Evolutionary conservation across 2,888 invertebrate species (phyloP).

Genomic region (Dichetophora obliterata): DNA sequence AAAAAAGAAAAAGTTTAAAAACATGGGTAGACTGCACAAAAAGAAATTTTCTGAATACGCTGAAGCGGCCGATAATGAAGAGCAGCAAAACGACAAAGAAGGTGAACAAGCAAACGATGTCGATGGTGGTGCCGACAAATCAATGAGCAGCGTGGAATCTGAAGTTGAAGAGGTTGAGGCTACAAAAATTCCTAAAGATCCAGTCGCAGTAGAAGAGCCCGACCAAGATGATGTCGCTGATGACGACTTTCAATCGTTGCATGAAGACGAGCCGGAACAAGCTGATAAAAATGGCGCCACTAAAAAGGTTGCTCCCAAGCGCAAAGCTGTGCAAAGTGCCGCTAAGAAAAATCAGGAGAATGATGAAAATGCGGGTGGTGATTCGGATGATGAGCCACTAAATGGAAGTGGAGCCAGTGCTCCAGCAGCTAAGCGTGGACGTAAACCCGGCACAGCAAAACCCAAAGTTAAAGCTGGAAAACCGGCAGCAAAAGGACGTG

Average conservation of each 20-base stretch:
- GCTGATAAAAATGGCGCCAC: constrained; percentile 46
- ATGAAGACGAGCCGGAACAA: constrained; percentile 38
- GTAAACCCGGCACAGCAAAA: constrained; percentile 46
- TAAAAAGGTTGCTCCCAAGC: constrained; percentile 52
- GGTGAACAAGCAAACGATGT: constrained; percentile 46
- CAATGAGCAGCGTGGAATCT: constrained; percentile 31
- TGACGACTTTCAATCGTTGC: constrained; percentile 33
- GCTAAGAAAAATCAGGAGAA: constrained; percentile 46
- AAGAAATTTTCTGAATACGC: constrained; percentile 60
- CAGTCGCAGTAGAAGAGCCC: constrained; percentile 52
- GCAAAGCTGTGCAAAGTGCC: constrained; percentile 49
- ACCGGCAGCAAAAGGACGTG: constrained; percentile 43
- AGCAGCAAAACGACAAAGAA: constrained; percentile 49
- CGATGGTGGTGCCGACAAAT: constrained; percentile 21
- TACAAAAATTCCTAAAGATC: constrained; percentile 54
- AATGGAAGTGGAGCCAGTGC: constrained; percentile 43
- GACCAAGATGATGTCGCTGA: constrained; percentile 45
- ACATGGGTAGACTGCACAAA: constrained; percentile 64
- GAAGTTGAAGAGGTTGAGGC: constrained; percentile 35
- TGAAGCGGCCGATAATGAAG: constrained; percentile 57
- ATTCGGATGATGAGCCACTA: constrained; percentile 47
- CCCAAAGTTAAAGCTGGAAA: constrained; percentile 51
- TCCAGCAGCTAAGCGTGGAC: constrained; percentile 45
- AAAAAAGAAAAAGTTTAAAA: constrained; percentile 43
- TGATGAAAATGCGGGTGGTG: constrained; percentile 47